phyloP scores from a whole-genome alignment of 1,140 invertebrate genomes.

The Hermatobates lingyangjiaoensis region DNA sequence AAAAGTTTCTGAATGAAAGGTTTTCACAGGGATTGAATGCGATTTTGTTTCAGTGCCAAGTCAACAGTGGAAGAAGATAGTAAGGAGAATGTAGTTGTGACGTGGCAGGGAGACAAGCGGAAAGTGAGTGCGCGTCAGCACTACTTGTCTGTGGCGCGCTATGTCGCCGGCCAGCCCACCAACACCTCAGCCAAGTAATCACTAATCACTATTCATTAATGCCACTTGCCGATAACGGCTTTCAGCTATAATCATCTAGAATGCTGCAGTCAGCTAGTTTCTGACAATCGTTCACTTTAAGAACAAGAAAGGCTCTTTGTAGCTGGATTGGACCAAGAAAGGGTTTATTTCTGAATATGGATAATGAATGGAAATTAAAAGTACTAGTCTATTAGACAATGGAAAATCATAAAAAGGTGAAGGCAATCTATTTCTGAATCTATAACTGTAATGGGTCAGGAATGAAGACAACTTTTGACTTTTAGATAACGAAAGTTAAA shows the following conservation, averaged over 20 bases:
- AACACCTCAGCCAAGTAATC: conserved; percentile 26
- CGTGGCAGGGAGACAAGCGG: conserved; percentile 18
- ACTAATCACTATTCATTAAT: not conserved
- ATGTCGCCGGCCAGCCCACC: conserved; percentile 40
- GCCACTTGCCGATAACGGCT: conserved; percentile 6
- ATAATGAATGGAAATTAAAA: conserved; percentile 6
- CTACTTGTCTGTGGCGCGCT: conserved; percentile 48
- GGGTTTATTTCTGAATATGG: not conserved
- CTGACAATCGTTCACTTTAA: conserved; percentile 11
- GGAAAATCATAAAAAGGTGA: too few species aligned
- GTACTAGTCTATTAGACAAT: too few species aligned
- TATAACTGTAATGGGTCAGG: too few species aligned
- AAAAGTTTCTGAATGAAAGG: not conserved
- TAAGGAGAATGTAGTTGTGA: conserved; percentile 16
- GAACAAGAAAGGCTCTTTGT: not conserved
- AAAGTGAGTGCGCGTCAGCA: conserved; percentile 47
- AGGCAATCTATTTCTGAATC: too few species aligned
- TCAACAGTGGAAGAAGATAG: conserved; percentile 7
- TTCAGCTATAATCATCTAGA: conserved; percentile 7
- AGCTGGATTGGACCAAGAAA: conserved; percentile 12
- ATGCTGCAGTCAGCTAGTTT: conserved; percentile 3
- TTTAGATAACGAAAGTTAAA: too few species aligned
- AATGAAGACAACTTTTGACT: too few species aligned
- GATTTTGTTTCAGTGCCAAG: conserved; percentile 5
- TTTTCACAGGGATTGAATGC: not conserved